Base-by-base conservation (phyloP, 2,113 vertebrate genomes). In the Synodontis membranacea region DNA sequence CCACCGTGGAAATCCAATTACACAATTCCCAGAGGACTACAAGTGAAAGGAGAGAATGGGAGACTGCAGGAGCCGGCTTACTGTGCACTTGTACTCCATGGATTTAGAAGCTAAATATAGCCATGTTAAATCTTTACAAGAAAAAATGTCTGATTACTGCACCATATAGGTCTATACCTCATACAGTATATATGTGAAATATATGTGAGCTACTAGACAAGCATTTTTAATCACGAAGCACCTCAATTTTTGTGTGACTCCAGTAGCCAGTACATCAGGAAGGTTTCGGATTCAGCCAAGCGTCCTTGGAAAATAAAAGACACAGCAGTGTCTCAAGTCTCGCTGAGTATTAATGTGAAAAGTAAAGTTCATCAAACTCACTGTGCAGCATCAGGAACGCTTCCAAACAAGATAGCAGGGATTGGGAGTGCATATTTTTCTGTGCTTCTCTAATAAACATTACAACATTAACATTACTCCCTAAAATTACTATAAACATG, bases 1-100 rank as follows among this genome's bases (percentile, higher is more conserved):
- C 37, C 68, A 70, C 68, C 42, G 37, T 70, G 8, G 37, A 70
- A 70, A 70, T 39, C 37, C 68, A 70, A 39, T 42, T 70, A 70
- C 19, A 23, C 14, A 31, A 91, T 84, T 90, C 84, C 90, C 91
- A 70, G 46, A 0, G 89, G 58, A 3, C 28, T 78, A 74, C 88
- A 86, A n/a, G 25, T 75, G 72, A 44, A 46, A n/a, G 39, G 10
- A 46, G 39, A 44, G 70, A 75, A 75, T 14, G 90, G 88, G 86
- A 90, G 89, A 89, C 85, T 68, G 60, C 56, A 90, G 89, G 92
- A 93, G 92, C 91, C 91, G 92, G 86, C 88, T 56, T 80, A 88
- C 80, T 80, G 58, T 76, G 70, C 66, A 86, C 42, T 75, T 11
- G 0, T 25, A 56, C 62, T 50, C 66, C 19, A 58, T 31, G 72